A percentile compares a stretch with the other conserved stretches of the same genome.
Evolutionary conservation across 2,797 vertebrate species (phyloP).

Genomic region (Manis crassicaudata): DNA sequence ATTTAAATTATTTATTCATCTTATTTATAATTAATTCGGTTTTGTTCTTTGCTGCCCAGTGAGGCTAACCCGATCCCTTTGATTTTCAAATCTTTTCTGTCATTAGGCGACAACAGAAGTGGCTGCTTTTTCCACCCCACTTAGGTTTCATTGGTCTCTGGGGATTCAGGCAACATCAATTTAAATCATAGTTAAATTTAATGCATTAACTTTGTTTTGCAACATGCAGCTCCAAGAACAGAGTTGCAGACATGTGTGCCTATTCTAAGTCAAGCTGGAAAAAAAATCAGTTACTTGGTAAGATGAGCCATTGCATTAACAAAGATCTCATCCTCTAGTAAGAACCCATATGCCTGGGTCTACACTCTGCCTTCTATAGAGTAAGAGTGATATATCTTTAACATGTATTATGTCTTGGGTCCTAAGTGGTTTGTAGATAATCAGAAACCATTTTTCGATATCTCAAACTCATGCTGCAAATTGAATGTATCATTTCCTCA

Average conservation of each 20-base stretch:
- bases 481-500: not conserved
- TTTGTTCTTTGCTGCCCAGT: conserved; percentile 84
- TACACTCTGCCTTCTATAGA: not conserved
- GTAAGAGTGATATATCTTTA: accelerated
- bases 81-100: conserved; percentile 84
- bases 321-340: not conserved
- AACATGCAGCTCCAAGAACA: conserved; percentile 7
- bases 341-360: accelerated
- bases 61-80: conserved; percentile 83
- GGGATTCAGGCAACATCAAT: conserved; percentile 72
- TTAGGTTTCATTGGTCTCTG: conserved; percentile 73
- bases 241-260: not conserved
- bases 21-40: conserved; percentile 94
- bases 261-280: not conserved
- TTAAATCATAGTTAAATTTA: conserved; percentile 73
- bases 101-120: conserved; percentile 79
- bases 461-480: not conserved
- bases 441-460: not conserved
- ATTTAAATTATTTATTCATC: conserved; percentile 95
- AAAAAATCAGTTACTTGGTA: not conserved
- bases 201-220: conserved; percentile 67
- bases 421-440: not conserved
- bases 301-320: not conserved
- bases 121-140: conserved; percentile 76
- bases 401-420: too few species aligned